Base-by-base conservation (phyloP, 2,113 vertebrate genomes). In the Heteronetta atricapilla region DNA sequence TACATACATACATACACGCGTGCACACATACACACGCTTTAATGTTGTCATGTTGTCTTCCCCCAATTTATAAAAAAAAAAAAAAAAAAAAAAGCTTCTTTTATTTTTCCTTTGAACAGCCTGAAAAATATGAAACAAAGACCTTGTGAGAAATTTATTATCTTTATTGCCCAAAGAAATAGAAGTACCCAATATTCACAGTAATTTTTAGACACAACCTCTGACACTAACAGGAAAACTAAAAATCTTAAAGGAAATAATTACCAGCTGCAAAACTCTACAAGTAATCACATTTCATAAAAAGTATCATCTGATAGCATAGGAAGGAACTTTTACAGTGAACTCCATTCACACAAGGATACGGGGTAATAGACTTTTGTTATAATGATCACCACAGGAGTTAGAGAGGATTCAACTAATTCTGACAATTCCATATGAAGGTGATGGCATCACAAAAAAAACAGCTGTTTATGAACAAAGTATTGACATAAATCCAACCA, bases 21-120 rank as follows among this genome's bases (percentile, higher is more conserved):
- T 22, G 22, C 48, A 50, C 50, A 52, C 13, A 80, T 31, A 64
- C 25, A 90, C 52, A 60, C 34, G 83, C 70, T 91, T 94, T 81
- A 94, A 73, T 78, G 50, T 76, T 96, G 70, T 93, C 87, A 77
- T 78, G 50, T 76, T 96, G 70, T 93, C 87, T 95, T 94, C 88
- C 85, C 60, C 60, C 53, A 48, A 44, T 50, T 94, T 22, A 7
- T 9, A 44, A 40, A 28, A 31, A 20, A 8, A 10, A 28, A 53
- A 25, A 36, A 23, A 14, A 6, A 93, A 29, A 58, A 93, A 94
- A 93, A 89, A 50, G 18, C 29, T 91, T 21, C 20, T 48, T 48
- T 86, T 95, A 62, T 50, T 94, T 90, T 90, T 69, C 85, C 50
- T 56, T 89, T 63, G 52, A n/a, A 46, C 40, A 74, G 95, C 48